Base-by-base conservation (phyloP, 2,888 invertebrate species). In the Limnephilus lunatus region DNA sequence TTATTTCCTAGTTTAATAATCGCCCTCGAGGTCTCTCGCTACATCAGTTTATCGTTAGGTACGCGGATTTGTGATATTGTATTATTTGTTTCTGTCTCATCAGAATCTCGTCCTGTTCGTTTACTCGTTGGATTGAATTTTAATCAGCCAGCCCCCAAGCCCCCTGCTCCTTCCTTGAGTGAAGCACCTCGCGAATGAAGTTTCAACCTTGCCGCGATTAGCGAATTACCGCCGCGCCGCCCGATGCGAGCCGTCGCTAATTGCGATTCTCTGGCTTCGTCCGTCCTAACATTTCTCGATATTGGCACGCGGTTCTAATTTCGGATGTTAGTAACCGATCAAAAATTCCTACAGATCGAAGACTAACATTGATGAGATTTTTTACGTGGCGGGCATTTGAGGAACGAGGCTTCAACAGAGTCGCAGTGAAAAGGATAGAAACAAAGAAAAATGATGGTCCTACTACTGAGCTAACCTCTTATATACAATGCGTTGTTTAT, bases 171-270 rank as follows among this genome's bases (percentile, higher is more conserved):
- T 83, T 82, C 81, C 81, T 81, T 35, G 32, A 85, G 91, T n/a
- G 90, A 68, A 83, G 91, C 89, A 89, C 92, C 88, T 35, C 91
- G 53, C 91, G 85, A 83, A 91, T 89, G 83, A 91, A 91, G 91
- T 91, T 89, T 89, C 88, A 91, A 91, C 92, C 92, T 92, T 92
- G 92, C 92, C 91, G 92, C 92, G 92, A 91, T 92, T 92, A 91
- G 91, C 91, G 91, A 92, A 92, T 92, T 92, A 92, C 92, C 68
- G 85, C 90, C 35, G 4, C 48, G 14, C 14, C 80, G 88, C 48
- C 11, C 80, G 81, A 39, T 81, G 81, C n/a, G 25, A 31, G 88
- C 35, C 88, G 88, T 80, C 80, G 88, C 88, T 89, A 89, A 89
- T 89, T 89, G 88, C 35, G 88, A 35, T 89, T 80, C 81, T 12